Base-by-base conservation (phyloP, 1,140 invertebrate genomes). In the Drosophila gunungcola region DNA sequence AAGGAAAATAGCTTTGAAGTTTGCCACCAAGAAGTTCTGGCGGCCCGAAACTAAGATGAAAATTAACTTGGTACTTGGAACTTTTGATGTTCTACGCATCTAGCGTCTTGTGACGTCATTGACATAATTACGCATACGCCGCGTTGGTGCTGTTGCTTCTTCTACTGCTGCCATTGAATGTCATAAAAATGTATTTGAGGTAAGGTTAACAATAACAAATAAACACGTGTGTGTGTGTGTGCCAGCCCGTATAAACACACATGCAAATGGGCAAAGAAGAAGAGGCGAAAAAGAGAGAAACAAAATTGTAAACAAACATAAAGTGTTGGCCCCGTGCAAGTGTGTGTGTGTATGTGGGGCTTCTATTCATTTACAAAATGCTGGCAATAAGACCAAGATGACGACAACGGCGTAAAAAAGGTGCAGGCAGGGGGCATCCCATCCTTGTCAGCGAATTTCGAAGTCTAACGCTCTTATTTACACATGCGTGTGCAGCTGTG, bases 171-270 rank as follows among this genome's bases (percentile, higher is more conserved):
- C 73, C 80, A 76, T 84, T 86, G 78, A 73, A 83, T 89, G 80
- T 80, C 72, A 86, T 85, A 86, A 77, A 80, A 79, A 61, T 76
- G 84, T 83, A 76, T 89, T 88, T 88, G 83, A 83, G 83, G 84
- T 80, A 78, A 89, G 79, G 76, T 75, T 80, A 89, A 89, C 83
- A 88, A 89, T 89, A 89, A 83, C 84, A 88, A 88, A 89, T 89
- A 89, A 88, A 83, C 78, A 85, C 45, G 29, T 42, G 63, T 58
- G 46, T 9, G 38, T 45, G 34, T 78, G 58, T 63, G 46, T 65
- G 46, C 36, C 27, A 25, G 36, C 43, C 51, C 67, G 16, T 29
- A 67, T 61, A 69, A 49, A 65, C 73, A 70, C 74, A 81, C 54
- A 86, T 67, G 62, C 78, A 79, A 88, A 81, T 77, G 53, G 45